These are phyloP conservation scores for Halichoerus grypus DNA, from an alignment of 2,113 vertebrate species.

Conservation along the genomic window DNA sequence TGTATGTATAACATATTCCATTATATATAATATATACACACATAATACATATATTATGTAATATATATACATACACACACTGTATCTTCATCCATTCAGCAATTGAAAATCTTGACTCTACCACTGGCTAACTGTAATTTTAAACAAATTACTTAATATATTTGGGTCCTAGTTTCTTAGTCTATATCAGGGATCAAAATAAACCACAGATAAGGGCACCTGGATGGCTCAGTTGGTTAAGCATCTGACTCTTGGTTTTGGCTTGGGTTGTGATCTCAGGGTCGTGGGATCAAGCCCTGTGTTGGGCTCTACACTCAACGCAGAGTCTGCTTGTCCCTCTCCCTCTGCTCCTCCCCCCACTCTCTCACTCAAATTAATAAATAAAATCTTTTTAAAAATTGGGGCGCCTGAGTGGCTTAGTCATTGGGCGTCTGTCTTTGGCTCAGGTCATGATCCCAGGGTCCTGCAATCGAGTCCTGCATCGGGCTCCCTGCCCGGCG, in stretches of 20 bases:
- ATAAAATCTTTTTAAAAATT: neutral
- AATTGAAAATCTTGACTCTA: neutral
- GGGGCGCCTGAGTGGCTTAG: too few species aligned
- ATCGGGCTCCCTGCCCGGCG: too few species aligned
- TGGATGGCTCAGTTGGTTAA: neutral
- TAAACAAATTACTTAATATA: neutral
- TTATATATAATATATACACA: neutral
- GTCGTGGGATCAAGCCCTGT: neutral
- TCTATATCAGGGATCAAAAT: neutral
- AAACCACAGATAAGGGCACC: neutral
- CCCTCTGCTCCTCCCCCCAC: neutral
- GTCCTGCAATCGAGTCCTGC: too few species aligned
- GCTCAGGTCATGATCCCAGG: too few species aligned
- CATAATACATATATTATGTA: neutral
- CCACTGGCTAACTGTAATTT: neutral
- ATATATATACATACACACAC: neutral
- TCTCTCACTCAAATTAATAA: neutral
- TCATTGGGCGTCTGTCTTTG: too few species aligned
- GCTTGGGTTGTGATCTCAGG: neutral
- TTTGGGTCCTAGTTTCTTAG: slow-evolving; percentile 9
- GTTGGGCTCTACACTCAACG: neutral
- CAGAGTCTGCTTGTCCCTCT: neutral
- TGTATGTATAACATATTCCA: too few species aligned
- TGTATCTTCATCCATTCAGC: neutral
- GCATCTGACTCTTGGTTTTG: neutral